phyloP scores from a whole-genome alignment of 2,888 invertebrate genomes.

The Leptinotarsa juncta region DNA sequence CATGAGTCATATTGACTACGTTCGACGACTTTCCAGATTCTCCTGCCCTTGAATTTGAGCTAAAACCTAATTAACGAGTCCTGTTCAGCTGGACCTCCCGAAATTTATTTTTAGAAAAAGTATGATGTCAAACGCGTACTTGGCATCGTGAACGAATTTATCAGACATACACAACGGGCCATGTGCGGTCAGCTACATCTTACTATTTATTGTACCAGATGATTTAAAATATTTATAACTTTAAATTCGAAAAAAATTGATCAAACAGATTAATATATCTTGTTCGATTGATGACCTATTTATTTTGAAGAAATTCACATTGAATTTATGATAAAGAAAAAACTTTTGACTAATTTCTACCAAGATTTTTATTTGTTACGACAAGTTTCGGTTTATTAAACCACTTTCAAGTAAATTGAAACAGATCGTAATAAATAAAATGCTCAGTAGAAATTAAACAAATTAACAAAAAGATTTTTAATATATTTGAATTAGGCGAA shows the following conservation, averaged over 20 bases:
- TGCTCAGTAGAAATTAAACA: too few species aligned
- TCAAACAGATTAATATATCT: too few species aligned
- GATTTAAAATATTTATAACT: neutral
- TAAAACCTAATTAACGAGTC: slow-evolving; percentile 28
- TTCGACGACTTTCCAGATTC: neutral
- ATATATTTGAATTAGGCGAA: too few species aligned
- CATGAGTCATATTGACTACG: slow-evolving; percentile 8
- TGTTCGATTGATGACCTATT: too few species aligned
- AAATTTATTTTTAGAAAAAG: slow-evolving; percentile 37
- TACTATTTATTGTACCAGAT: neutral
- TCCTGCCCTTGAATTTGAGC: slow-evolving; percentile 29
- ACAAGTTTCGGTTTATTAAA: too few species aligned
- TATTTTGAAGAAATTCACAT: too few species aligned
- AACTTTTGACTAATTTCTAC: too few species aligned
- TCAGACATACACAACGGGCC: slow-evolving; percentile 25
- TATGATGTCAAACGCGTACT: slow-evolving; percentile 33
- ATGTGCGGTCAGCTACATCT: slow-evolving; percentile 33
- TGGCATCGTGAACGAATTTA: slow-evolving; percentile 28
- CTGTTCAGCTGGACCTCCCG: slow-evolving; percentile 18
- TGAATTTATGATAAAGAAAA: too few species aligned
- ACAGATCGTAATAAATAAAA: too few species aligned
- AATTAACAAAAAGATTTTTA: too few species aligned
- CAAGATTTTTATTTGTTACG: too few species aligned
- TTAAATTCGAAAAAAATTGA: neutral
- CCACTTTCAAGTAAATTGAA: too few species aligned